A percentile compares a stretch with the other conserved stretches of the same genome.
Evolutionary conservation across 1,140 invertebrate genomes (phyloP).

Genomic region (Megalopta genalis): DNA sequence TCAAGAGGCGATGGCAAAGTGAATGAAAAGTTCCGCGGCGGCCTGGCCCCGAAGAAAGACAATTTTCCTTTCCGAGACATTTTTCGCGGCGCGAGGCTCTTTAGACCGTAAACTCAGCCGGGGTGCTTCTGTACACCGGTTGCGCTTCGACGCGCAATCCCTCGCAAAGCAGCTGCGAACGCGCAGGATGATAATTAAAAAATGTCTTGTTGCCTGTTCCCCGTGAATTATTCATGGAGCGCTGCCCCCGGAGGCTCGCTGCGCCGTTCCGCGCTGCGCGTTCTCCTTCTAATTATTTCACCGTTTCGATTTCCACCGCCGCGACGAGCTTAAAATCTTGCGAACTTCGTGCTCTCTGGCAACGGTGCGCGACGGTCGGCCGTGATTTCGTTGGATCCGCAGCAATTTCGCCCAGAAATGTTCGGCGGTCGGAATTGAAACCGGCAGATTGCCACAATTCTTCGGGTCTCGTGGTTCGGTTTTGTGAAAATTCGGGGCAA

Average conservation of each 20-base stretch:
- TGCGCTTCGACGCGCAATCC: conserved; percentile 7
- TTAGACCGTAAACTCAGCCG: not conserved
- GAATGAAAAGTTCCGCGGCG: not conserved
- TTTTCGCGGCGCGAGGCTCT: not conserved
- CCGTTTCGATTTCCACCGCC: not conserved
- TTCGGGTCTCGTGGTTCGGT: too few relatives aligned
- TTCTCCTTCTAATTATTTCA: too few relatives aligned
- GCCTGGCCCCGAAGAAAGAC: not conserved
- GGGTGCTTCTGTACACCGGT: not conserved
- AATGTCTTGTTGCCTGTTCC: conserved; percentile 22
- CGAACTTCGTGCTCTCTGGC: too few relatives aligned
- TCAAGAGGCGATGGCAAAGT: not conserved
- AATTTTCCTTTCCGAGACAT: conserved; percentile 22
- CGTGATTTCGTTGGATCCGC: too few relatives aligned
- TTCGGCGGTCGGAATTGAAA: too few relatives aligned
- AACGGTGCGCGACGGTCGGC: too few relatives aligned
- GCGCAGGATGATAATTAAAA: conserved; percentile 51
- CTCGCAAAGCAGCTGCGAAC: conserved; percentile 16
- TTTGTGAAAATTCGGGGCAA: too few relatives aligned
- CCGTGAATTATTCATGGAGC: conserved; percentile 47
- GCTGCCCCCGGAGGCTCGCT: not conserved
- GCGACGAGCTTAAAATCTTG: too few relatives aligned
- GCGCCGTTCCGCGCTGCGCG: too few relatives aligned
- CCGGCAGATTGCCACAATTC: too few relatives aligned
- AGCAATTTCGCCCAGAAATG: too few relatives aligned